Percentiles rank a stretch among this genome's conserved stretches.
Conservation (phyloP, 1,140 invertebrate genomes). For the Manduca sexta region DNA sequence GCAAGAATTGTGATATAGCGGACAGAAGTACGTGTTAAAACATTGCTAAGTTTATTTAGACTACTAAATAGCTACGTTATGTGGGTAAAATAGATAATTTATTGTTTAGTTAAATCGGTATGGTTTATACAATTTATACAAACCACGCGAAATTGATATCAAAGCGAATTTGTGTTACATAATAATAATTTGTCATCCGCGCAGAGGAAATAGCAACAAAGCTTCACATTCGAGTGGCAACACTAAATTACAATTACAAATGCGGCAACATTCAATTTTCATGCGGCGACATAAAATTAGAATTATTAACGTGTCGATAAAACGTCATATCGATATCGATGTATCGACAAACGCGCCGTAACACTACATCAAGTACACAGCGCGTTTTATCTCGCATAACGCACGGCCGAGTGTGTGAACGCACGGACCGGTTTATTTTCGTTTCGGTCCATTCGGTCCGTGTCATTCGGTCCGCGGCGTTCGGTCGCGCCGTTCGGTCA, state of each 20-base stretch:
- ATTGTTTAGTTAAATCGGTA: too few species aligned
- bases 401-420: slow-evolving; percentile 11
- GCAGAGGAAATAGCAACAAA: too few species aligned
- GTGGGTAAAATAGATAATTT: too few species aligned
- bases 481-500: slow-evolving; percentile 15
- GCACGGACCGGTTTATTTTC: slow-evolving; percentile 21
- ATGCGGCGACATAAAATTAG: too few species aligned
- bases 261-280: background rate
- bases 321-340: background rate
- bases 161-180: background rate
- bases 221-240: background rate
- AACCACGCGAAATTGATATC: too few species aligned
- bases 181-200: background rate
- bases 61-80: too few species aligned
- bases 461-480: slow-evolving; percentile 20
- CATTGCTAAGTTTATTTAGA: too few species aligned
- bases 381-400: slow-evolving; percentile 9
- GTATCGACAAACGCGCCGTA: background rate
- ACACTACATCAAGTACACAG: background rate
- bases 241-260: slow-evolving; percentile 6
- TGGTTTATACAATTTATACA: too few species aligned
- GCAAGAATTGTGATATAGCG: too few species aligned
- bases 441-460: slow-evolving; percentile 26
- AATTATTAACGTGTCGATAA: too few species aligned
- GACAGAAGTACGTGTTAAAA: too few species aligned